Conservation (phyloP, 2,888 invertebrate genomes). For the Cephus nigrinus region DNA sequence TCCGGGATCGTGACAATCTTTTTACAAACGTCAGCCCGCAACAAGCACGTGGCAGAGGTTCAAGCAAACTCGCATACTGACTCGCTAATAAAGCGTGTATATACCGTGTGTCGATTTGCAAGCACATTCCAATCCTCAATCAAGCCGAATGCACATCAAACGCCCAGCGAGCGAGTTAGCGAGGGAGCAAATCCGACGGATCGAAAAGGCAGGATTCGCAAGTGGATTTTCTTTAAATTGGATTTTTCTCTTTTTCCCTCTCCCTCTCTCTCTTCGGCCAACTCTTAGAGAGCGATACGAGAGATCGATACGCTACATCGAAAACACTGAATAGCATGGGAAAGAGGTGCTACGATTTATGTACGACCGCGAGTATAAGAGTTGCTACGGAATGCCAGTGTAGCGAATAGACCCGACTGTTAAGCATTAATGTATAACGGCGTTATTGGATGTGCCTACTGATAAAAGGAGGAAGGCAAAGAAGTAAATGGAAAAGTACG, state of each 20-base stretch:
- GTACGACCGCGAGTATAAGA: not conserved
- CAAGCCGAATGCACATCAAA: conserved; percentile 27
- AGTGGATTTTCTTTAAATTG: not conserved
- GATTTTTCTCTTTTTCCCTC: not conserved
- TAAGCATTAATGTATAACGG: not conserved
- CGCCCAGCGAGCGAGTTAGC: conserved; percentile 20
- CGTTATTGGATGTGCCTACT: not conserved
- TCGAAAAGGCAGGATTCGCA: not conserved
- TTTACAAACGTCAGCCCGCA: not conserved
- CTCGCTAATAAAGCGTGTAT: conserved; percentile 29
- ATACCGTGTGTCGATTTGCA: conserved; percentile 20
- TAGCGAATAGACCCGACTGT: not conserved
- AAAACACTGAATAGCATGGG: not conserved
- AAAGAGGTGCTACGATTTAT: not conserved
- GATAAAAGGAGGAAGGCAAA: not conserved
- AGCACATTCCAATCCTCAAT: conserved; percentile 28
- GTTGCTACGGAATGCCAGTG: not conserved
- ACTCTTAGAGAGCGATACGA: not conserved
- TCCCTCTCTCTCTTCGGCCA: not conserved
- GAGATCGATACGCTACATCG: not conserved
- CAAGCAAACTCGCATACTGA: not conserved
- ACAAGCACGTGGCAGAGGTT: not conserved
- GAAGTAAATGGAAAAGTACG: not conserved
- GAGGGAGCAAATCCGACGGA: not conserved
- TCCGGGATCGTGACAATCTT: not conserved